Base-by-base conservation (phyloP, 2,888 invertebrate genomes). In the Morpho helenor region DNA sequence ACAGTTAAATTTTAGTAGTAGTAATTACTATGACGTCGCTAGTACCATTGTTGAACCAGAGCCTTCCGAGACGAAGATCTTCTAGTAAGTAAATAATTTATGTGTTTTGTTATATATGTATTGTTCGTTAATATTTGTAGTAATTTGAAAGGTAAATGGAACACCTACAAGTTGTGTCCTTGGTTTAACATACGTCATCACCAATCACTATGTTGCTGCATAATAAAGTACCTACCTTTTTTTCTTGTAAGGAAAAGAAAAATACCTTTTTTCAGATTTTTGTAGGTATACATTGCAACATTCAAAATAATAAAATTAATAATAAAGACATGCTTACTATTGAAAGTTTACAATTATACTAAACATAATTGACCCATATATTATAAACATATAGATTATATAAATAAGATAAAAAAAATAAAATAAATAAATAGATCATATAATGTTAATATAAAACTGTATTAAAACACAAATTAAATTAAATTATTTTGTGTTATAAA, bases 1-100 rank as follows among this genome's bases (percentile, higher is more conserved):
- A 79, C 89, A 89, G 74, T 89, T 91, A 85, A 84, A 81, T 79
- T 91, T 89, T 88, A 90, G 87, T 87, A 91, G 87, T 90, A 90
- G 84, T 89, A 87, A 79, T 77, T 87, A 82, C 75, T 83, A 80
- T 73, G 84, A 84, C 69, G 75, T 79, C 65, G 80, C 78, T 65
- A 74, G 76, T 76, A 57, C 60, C 46, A 55, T 65, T 51, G 70
- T 82, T 49, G 81, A 82, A 66, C 80, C 81, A 54, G 70, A 73
- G 63, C 68, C 74, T 50, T 73, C 69, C 58, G 79, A 83, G 73
- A 78, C 78, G 68, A 81, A 84, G 65, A 74, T 50, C 60, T 72
- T 76, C 73, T 72, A 69, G 84, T 86, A 65, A 86, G 87, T 86
- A 31, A 31, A 53, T 53, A 5, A 31, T 53, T 53, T 47, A 23